phyloP scores from a whole-genome alignment of 2,797 vertebrate species.

The Manis crassicaudata region DNA sequence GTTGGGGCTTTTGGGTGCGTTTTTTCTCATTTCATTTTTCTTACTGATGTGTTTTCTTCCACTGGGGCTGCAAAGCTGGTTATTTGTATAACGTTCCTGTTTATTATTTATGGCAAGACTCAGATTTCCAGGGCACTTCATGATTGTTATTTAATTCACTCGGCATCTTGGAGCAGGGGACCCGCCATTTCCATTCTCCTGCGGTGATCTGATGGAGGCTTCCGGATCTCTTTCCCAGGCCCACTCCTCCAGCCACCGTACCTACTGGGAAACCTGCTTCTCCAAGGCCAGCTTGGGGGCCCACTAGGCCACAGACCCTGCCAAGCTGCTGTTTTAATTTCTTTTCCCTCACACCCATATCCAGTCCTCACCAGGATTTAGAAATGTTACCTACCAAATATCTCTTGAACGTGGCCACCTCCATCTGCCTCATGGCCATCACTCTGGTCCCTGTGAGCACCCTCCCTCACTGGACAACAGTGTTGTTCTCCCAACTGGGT shows the following conservation, averaged over 20 bases:
- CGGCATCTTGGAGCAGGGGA: constrained; percentile 26
- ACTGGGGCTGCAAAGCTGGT: constrained; percentile 64
- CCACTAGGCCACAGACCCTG: neutral
- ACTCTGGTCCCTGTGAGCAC: fast-evolving
- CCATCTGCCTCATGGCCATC: neutral
- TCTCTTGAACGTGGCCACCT: neutral
- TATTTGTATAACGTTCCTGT: constrained; percentile 73
- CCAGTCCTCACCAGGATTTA: neutral
- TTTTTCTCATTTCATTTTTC: constrained; percentile 78
- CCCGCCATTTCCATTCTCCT: constrained; percentile 5
- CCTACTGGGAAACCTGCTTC: neutral
- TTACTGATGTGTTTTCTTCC: constrained; percentile 75
- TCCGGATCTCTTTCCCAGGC: neutral
- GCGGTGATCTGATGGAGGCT: neutral
- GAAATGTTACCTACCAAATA: neutral
- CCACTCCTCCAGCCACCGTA: neutral
- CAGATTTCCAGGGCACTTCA: constrained; percentile 63
- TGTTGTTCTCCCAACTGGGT: neutral
- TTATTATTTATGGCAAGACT: constrained; percentile 78
- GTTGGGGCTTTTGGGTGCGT: constrained; percentile 58
- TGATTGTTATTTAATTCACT: constrained; percentile 76
- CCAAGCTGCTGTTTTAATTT: neutral
- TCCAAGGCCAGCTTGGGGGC: neutral
- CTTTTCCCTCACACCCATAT: neutral
- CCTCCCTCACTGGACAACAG: fast-evolving